phyloP scores from a whole-genome alignment of 2,797 vertebrate species.

The Pteronotus mesoamericanus region DNA sequence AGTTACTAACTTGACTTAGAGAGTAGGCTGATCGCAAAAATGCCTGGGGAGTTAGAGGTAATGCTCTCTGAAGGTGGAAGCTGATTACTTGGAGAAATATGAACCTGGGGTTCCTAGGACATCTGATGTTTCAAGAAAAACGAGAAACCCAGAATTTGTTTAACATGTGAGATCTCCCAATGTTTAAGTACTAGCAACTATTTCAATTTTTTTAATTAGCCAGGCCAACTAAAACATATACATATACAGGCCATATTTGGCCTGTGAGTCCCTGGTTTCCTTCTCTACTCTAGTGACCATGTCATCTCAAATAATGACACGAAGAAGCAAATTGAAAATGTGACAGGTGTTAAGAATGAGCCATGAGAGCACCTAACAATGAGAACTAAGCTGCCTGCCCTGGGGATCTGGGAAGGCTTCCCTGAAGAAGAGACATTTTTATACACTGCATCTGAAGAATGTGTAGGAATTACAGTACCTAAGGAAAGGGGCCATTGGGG shows the following conservation, averaged over 20 bases:
- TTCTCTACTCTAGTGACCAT: not conserved
- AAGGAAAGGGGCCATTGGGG: not conserved
- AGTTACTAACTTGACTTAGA: not conserved
- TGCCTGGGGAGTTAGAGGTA: not conserved
- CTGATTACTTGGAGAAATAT: not conserved
- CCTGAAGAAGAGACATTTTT: not conserved
- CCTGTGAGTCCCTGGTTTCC: not conserved
- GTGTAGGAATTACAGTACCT: not conserved
- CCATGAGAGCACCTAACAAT: not conserved
- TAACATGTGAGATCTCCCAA: not conserved
- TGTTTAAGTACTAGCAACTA: not conserved
- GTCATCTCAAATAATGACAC: not conserved
- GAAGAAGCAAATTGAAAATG: not conserved
- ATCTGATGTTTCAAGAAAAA: constrained; percentile 23
- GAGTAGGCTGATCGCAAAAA: not conserved
- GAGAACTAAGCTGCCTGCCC: not conserved
- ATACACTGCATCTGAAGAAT: not conserved
- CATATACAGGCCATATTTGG: not conserved
- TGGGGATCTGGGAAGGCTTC: not conserved
- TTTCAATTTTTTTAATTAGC: not conserved
- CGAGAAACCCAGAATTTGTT: not conserved
- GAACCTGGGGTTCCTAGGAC: not conserved
- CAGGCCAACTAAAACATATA: not conserved
- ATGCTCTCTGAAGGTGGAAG: not conserved
- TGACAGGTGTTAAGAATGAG: not conserved